These are phyloP conservation scores for Sylvietta virens DNA, from an alignment of 2,113 vertebrate genomes.

Conservation along the genomic window DNA sequence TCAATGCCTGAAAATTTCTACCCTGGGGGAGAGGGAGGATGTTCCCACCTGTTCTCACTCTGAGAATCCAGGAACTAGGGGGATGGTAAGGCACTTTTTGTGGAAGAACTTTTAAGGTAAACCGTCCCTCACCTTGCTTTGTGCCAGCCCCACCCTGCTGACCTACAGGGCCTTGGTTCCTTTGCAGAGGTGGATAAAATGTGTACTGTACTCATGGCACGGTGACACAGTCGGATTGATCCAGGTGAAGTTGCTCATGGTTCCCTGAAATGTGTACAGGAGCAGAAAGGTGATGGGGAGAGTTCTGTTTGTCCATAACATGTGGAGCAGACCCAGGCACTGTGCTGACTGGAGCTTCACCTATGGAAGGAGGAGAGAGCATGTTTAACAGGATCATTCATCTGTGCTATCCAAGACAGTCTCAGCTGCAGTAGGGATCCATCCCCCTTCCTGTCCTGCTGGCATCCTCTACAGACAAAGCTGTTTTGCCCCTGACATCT, in stretches of 20 bases:
- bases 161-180: background rate
- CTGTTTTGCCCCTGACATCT: background rate
- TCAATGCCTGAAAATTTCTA: background rate
- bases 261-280: background rate
- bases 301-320: background rate
- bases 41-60: background rate
- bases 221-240: background rate
- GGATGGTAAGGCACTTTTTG: background rate
- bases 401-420: background rate
- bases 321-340: background rate
- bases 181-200: background rate
- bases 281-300: background rate
- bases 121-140: background rate
- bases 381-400: accelerated
- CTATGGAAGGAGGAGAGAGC: background rate
- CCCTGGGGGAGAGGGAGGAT: background rate
- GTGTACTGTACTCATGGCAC: background rate
- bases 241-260: background rate
- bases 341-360: background rate
- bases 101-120: background rate
- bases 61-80: background rate
- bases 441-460: background rate
- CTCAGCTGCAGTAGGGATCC: background rate
- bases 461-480: background rate
- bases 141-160: background rate